Percentiles rank a stretch among this genome's conserved stretches.
Evolutionary conservation across 2,797 vertebrate species (phyloP).

Genomic region (Xenopus petersii): DNA sequence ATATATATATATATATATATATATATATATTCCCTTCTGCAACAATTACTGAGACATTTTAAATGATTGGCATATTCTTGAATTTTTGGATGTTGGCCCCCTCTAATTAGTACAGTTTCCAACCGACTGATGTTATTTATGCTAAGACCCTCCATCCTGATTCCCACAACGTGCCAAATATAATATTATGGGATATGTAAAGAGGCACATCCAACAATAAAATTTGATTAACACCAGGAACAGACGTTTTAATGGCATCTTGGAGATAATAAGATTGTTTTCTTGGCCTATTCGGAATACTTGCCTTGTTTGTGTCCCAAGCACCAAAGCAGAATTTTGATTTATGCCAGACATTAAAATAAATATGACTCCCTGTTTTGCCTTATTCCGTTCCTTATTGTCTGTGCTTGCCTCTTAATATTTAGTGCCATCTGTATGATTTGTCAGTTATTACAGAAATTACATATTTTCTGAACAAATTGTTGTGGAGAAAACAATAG

Average conservation of each 20-base stretch:
- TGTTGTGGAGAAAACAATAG: not conserved
- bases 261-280: not conserved
- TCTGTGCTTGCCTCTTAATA: constrained; percentile 2
- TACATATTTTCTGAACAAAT: not conserved
- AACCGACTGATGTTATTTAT: too few relatives aligned
- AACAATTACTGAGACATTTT: too few relatives aligned
- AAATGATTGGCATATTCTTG: too few relatives aligned
- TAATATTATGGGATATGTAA: too few relatives aligned
- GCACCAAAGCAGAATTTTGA: not conserved
- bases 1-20: too few relatives aligned
- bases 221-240: too few relatives aligned
- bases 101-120: too few relatives aligned
- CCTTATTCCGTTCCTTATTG: constrained; percentile 3
- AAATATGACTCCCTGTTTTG: constrained; percentile 6
- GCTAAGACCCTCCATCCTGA: too few relatives aligned
- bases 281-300: not conserved
- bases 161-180: too few relatives aligned
- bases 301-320: constrained; percentile 6
- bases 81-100: too few relatives aligned
- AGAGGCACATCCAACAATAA: too few relatives aligned
- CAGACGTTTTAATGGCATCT: not conserved
- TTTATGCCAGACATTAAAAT: not conserved
- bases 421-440: constrained; percentile 3
- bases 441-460: constrained; percentile 5
- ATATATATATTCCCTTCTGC: too few relatives aligned